Conservation (phyloP, 2,888 invertebrate genomes). For the Vanessa cardui region DNA sequence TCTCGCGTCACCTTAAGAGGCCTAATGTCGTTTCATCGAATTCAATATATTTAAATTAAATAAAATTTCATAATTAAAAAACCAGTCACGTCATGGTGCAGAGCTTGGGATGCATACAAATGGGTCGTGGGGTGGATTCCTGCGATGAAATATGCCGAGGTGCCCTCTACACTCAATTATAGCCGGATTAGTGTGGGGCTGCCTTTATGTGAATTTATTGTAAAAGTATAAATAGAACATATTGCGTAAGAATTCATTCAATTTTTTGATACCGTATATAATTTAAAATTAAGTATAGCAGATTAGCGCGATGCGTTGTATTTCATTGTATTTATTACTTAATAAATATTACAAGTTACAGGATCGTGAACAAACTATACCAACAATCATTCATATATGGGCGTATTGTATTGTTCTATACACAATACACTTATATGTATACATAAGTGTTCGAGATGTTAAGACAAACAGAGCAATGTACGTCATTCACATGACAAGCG, state of each 20-base stretch:
- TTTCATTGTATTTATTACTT: neutral
- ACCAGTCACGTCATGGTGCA: conserved; percentile 26
- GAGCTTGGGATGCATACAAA: conserved; percentile 30
- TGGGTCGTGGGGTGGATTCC: conserved; percentile 29
- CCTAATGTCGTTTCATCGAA: neutral
- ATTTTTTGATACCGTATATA: neutral
- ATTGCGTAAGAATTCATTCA: conserved; percentile 2
- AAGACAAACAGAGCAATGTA: too few species aligned
- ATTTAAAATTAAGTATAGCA: conserved; percentile 1
- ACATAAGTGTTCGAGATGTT: too few species aligned
- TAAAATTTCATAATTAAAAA: conserved; percentile 25
- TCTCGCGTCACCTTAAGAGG: neutral
- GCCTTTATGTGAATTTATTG: conserved; percentile 7
- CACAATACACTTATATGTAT: too few species aligned
- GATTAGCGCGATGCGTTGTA: neutral
- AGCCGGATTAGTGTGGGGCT: conserved; percentile 29
- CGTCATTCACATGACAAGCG: too few species aligned
- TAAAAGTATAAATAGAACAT: conserved; percentile 14
- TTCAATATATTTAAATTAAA: conserved; percentile 24
- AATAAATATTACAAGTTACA: too few species aligned
- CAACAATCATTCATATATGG: too few species aligned
- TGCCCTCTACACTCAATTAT: conserved; percentile 28
- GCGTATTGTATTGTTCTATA: too few species aligned
- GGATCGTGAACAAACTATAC: too few species aligned
- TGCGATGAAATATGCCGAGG: conserved; percentile 23